Evolutionary conservation across 2,113 vertebrate species (phyloP), one percentile per base, ranked within the genome.

Genomic region (Micronycteris hirsuta): DNA sequence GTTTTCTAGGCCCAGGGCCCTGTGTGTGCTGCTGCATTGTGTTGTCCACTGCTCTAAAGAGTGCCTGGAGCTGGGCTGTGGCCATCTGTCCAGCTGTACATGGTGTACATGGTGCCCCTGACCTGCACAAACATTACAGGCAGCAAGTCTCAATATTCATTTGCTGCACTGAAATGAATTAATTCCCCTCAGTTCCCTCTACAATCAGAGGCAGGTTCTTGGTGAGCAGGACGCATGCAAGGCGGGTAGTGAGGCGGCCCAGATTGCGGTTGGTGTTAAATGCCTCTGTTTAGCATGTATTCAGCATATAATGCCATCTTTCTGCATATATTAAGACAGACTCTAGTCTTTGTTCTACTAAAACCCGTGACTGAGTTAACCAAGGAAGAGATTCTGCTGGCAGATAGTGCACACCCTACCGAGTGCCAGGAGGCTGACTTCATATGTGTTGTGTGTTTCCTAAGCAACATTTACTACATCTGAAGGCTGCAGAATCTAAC

Each of bases 121-220:
- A 38, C 20, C 7, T 78, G 33, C 24, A n/a, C n/a, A 19, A 14
- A 38, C 71, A 20, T 33, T n/a, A 0, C 4, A 63, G 38, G 19
- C 36, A 74, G 33, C 16, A 61, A 74, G 36, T n/a, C 61, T 94
- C 15, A 7, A 12, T 36, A 49, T 68, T 85, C 74, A 63, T 74
- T 20, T 33, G 56, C n/a, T 70, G 84, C 65, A 63, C 13, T 84
- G 83, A 92, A 89, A 80, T 45, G 47, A 83, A 70, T 85, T 94
- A 83, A 70, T 85, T 92, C 20, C 31, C 14, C 0, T 43, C 81
- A 52, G 43, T 71, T 77, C n/a, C 63, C 58, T 67, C 61, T 45
- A 76, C 86, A 86, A 70, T 68, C 36, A 73, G 5, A 6, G 12
- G 36, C 9, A 71, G 22, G 4, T 33, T 91, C 91, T 91, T 36